A percentile compares a stretch with the other conserved stretches of the same genome.
Evolutionary conservation across 2,888 invertebrate genomes (phyloP).

Genomic region (Cheilosia soror): DNA sequence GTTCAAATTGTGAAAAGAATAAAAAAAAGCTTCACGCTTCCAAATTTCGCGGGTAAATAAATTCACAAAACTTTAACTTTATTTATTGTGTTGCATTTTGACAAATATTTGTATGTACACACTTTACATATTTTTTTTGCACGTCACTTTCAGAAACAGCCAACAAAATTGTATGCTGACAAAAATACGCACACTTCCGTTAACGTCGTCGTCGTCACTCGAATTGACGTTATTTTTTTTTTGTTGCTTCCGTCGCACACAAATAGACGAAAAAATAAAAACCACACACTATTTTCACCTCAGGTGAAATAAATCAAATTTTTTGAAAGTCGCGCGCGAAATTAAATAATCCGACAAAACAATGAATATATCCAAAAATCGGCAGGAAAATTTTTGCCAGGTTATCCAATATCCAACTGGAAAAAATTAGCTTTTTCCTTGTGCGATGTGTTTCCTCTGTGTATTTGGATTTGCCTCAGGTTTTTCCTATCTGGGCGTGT

Average conservation of each 20-base stretch:
- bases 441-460: conserved; percentile 27
- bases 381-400: conserved; percentile 9
- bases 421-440: conserved; percentile 19
- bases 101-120: conserved; percentile 21
- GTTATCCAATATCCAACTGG: conserved; percentile 43
- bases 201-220: conserved; percentile 47
- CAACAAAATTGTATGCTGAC: conserved; percentile 25
- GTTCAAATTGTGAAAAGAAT: conserved; percentile 36
- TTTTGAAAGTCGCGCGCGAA: conserved; percentile 40
- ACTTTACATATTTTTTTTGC: conserved; percentile 39
- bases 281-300: conserved; percentile 17
- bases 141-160: conserved; percentile 34
- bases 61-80: conserved; percentile 33
- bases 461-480: not conserved
- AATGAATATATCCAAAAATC: not conserved
- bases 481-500: conserved; percentile 31
- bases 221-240: conserved; percentile 4
- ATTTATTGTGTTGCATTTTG: conserved; percentile 68
- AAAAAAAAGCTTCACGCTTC: conserved; percentile 21
- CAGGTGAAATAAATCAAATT: conserved; percentile 30
- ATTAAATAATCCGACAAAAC: not conserved
- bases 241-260: conserved; percentile 28
- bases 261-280: conserved; percentile 19
- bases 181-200: conserved; percentile 64
- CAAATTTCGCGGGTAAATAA: conserved; percentile 13